phyloP scores from a whole-genome alignment of 2,113 vertebrate species.

The Dasyurus viverrinus region DNA sequence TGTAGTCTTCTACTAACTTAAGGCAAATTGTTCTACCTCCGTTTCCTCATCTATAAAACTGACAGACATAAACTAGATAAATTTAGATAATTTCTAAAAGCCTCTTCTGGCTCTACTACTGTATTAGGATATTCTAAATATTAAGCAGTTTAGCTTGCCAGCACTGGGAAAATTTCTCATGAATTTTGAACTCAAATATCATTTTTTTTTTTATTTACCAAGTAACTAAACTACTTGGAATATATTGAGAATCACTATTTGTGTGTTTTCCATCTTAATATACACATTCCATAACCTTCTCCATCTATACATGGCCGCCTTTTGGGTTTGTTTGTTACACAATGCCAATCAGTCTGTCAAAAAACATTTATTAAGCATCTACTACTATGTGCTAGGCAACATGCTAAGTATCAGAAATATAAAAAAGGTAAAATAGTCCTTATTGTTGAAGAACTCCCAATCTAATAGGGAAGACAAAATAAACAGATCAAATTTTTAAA shows the following conservation, averaged over 20 bases:
- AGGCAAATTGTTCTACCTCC: background rate
- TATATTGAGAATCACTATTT: slow-evolving; percentile 17
- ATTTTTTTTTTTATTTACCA: slow-evolving; percentile 16
- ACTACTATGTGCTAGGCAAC: background rate
- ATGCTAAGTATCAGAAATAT: background rate
- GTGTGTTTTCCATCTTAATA: slow-evolving; percentile 26
- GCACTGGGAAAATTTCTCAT: slow-evolving; percentile 21
- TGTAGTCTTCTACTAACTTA: background rate
- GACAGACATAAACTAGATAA: background rate
- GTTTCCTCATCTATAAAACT: background rate
- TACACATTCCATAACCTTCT: background rate
- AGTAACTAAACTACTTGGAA: background rate
- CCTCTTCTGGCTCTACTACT: background rate
- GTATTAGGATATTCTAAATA: background rate
- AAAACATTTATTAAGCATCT: background rate
- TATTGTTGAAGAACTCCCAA: background rate
- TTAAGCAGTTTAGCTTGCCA: background rate
- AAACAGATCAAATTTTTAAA: slow-evolving; percentile 31
- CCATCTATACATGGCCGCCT: background rate
- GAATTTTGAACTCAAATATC: slow-evolving; percentile 20
- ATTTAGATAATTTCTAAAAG: background rate
- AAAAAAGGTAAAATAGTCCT: background rate
- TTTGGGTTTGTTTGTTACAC: background rate
- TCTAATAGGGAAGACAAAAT: background rate
- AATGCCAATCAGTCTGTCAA: background rate